These are phyloP conservation scores for Siniperca undulata DNA, from an alignment of 2,797 vertebrate species.

Conservation along the genomic window DNA sequence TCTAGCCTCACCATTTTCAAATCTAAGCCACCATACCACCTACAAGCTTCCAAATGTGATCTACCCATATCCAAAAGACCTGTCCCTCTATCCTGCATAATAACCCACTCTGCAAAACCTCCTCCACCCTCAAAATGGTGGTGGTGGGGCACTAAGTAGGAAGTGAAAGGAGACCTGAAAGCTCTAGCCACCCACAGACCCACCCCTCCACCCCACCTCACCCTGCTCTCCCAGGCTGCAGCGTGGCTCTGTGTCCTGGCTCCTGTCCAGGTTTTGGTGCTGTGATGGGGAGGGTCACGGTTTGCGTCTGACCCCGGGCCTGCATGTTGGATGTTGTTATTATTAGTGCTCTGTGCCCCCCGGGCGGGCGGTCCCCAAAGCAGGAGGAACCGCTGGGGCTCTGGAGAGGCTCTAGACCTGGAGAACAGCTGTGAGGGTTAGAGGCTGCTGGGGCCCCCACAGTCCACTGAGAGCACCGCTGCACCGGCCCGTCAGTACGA, in stretches of 20 bases:
- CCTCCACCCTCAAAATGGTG: slow-evolving; percentile 48
- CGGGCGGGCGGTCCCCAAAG: slow-evolving; percentile 86
- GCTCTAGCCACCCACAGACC: slow-evolving; percentile 72
- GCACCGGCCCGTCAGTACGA: slow-evolving; percentile 69
- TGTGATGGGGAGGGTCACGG: slow-evolving; percentile 86
- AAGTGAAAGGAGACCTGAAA: slow-evolving; percentile 78
- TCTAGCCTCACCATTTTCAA: slow-evolving; percentile 38
- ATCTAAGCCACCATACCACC: slow-evolving; percentile 30
- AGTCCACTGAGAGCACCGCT: slow-evolving; percentile 63
- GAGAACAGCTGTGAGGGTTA: slow-evolving; percentile 86
- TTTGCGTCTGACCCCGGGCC: slow-evolving; percentile 89
- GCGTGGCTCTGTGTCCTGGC: slow-evolving; percentile 84
- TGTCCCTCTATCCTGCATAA: slow-evolving; percentile 36
- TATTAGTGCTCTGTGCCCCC: slow-evolving; percentile 90
- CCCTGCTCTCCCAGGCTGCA: slow-evolving; percentile 67
- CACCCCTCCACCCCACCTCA: slow-evolving; percentile 34
- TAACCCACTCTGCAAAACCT: slow-evolving; percentile 29
- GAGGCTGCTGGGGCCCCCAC: slow-evolving; percentile 72
- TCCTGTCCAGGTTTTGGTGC: slow-evolving; percentile 88
- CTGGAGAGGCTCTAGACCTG: slow-evolving; percentile 85
- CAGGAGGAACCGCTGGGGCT: slow-evolving; percentile 77
- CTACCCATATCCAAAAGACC: slow-evolving; percentile 29
- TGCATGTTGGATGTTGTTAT: slow-evolving; percentile 94
- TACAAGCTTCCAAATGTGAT: slow-evolving; percentile 36
- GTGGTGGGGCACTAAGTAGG: slow-evolving; percentile 64